A percentile compares a stretch with the other conserved stretches of the same genome.
phyloP scores from a whole-genome alignment of 2,113 vertebrate genomes.

The Scomber japonicus region DNA sequence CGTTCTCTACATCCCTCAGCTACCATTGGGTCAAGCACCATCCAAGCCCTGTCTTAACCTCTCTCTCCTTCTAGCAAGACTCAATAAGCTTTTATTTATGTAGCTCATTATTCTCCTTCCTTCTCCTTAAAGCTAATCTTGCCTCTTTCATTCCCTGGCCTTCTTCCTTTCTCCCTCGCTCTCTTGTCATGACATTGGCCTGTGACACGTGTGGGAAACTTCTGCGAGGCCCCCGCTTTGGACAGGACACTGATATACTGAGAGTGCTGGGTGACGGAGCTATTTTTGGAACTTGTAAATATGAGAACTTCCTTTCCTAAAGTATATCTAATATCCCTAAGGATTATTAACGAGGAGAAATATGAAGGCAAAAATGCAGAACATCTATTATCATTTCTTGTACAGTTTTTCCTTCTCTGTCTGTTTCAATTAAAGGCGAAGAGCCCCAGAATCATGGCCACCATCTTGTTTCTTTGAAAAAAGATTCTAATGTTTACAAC shows the following conservation, averaged over 20 bases:
- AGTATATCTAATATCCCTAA: constrained; percentile 73
- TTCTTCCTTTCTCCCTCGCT: constrained; percentile 39
- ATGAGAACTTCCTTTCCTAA: constrained; percentile 85
- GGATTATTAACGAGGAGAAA: constrained; percentile 66
- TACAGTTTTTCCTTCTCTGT: neutral
- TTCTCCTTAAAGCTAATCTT: constrained; percentile 54
- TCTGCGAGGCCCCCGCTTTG: constrained; percentile 71
- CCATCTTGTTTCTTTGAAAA: neutral
- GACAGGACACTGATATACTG: constrained; percentile 81
- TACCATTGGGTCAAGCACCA: constrained; percentile 8
- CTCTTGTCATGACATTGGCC: constrained; percentile 76
- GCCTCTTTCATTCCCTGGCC: constrained; percentile 34
- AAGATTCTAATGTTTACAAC: neutral
- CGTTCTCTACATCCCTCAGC: constrained; percentile 33
- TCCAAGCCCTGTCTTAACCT: neutral
- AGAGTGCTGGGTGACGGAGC: constrained; percentile 78
- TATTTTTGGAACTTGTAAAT: constrained; percentile 86
- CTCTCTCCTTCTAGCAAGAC: neutral
- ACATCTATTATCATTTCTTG: neutral
- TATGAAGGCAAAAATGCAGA: constrained; percentile 23
- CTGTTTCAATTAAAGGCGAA: neutral
- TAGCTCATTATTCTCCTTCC: constrained; percentile 44
- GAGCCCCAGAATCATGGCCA: neutral
- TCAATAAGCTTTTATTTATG: constrained; percentile 35
- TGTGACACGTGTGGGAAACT: constrained; percentile 81